Percentiles rank a stretch among this genome's conserved stretches.
These are phyloP conservation scores for Chesias legatella DNA, from an alignment of 2,888 invertebrate species.

Conservation along the genomic window DNA sequence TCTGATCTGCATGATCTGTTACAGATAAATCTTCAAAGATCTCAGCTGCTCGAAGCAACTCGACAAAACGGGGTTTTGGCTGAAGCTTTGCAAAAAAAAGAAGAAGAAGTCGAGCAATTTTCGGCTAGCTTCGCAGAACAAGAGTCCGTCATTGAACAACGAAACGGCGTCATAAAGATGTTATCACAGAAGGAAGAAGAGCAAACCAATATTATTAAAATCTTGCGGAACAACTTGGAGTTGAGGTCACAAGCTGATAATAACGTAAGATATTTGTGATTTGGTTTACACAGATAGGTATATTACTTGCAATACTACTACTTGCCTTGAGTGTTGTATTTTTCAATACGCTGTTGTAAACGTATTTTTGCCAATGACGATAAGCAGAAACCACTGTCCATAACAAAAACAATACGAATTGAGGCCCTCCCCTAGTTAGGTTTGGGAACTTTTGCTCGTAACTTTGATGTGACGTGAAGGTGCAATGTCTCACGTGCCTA, in stretches of 20 bases:
- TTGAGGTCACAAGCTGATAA: slow-evolving; percentile 50
- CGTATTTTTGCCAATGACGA: too few species aligned
- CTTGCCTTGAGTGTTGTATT: too few species aligned
- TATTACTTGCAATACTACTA: too few species aligned
- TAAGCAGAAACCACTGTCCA: too few species aligned
- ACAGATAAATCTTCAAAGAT: slow-evolving; percentile 53
- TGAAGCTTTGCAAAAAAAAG: slow-evolving; percentile 50
- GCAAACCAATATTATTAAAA: slow-evolving; percentile 57
- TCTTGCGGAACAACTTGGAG: slow-evolving; percentile 56
- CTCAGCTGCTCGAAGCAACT: slow-evolving; percentile 46
- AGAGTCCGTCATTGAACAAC: slow-evolving; percentile 45
- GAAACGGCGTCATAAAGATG: slow-evolving; percentile 49
- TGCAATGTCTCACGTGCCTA: too few species aligned
- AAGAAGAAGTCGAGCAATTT: slow-evolving; percentile 43
- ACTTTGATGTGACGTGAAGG: too few species aligned
- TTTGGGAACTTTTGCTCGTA: too few species aligned
- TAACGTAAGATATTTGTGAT: slow-evolving; percentile 52
- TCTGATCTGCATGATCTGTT: slow-evolving; percentile 4
- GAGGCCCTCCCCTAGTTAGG: too few species aligned
- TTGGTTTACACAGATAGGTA: too few species aligned
- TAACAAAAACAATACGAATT: too few species aligned
- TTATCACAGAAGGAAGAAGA: slow-evolving; percentile 61
- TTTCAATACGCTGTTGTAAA: too few species aligned
- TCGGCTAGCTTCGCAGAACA: slow-evolving; percentile 40
- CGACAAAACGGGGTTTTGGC: slow-evolving; percentile 48